Evolutionary conservation across 2,888 invertebrate species (phyloP).

Genomic region (Ecliptopera silaceata): DNA sequence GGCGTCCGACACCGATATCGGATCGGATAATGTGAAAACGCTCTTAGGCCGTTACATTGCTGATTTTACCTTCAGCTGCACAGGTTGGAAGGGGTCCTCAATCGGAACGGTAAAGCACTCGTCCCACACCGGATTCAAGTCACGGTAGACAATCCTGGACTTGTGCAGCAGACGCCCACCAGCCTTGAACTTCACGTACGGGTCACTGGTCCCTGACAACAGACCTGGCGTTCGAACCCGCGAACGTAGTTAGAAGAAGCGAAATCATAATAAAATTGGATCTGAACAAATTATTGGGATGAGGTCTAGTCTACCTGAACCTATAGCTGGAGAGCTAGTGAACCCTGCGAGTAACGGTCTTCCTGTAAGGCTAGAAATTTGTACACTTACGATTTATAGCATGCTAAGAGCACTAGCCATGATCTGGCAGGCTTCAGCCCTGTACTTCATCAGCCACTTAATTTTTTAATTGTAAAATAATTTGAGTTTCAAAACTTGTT

Average conservation of each 20-base stretch:
- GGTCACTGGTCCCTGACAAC: constrained; percentile 95
- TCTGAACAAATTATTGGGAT: constrained; percentile 33
- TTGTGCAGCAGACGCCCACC: constrained; percentile 94
- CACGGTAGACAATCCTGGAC: constrained; percentile 96
- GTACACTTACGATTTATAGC: too few relatives aligned
- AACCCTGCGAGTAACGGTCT: too few relatives aligned
- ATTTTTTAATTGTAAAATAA: too few relatives aligned
- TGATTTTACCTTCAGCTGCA: constrained; percentile 90
- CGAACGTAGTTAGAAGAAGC: constrained; percentile 74
- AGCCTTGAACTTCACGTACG: constrained; percentile 98
- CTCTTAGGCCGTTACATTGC: too few relatives aligned
- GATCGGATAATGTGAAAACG: too few relatives aligned
- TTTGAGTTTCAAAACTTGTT: too few relatives aligned
- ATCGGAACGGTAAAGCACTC: constrained; percentile 96
- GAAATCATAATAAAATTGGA: constrained; percentile 55
- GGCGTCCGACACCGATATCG: too few relatives aligned
- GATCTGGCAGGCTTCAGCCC: too few relatives aligned
- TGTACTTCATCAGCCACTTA: too few relatives aligned
- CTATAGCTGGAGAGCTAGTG: too few relatives aligned
- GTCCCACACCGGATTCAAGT: constrained; percentile 99
- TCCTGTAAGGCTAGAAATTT: not conserved
- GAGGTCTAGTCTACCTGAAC: not conserved
- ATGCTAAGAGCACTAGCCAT: too few relatives aligned
- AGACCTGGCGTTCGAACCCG: constrained; percentile 77
- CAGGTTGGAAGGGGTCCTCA: constrained; percentile 94